Percentiles rank a stretch among this genome's conserved stretches.
Evolutionary conservation across 2,113 vertebrate genomes (phyloP).

Genomic region (Xiphophorus hellerii): DNA sequence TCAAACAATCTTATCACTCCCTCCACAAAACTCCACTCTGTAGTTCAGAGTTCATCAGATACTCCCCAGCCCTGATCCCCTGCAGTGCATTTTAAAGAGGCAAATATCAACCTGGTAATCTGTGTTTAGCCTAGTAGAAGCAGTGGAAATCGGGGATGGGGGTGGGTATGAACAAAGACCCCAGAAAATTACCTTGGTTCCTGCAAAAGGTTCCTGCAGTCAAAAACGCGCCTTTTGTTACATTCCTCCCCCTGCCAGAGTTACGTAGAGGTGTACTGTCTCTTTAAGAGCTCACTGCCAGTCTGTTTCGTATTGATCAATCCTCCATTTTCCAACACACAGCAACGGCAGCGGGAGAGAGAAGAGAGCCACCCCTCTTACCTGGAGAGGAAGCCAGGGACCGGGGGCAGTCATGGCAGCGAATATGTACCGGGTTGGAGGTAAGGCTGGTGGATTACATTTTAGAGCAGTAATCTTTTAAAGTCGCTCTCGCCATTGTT

Average conservation of each 20-base stretch:
- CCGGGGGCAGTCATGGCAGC: conserved; percentile 85
- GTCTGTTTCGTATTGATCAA: conserved; percentile 85
- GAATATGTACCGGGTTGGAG: conserved; percentile 90
- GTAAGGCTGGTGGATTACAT: conserved; percentile 68
- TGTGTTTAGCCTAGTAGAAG: background rate
- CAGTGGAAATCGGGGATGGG: background rate
- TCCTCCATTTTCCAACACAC: conserved; percentile 88
- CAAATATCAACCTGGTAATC: too few relatives aligned
- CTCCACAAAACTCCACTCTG: too few relatives aligned
- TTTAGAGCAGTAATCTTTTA: conserved; percentile 27
- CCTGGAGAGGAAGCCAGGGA: conserved; percentile 83
- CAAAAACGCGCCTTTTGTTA: background rate
- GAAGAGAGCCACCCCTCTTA: conserved; percentile 74
- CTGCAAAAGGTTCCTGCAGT: background rate
- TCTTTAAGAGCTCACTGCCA: conserved; percentile 80
- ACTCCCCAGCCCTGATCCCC: too few relatives aligned
- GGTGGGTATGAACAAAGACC: too few relatives aligned
- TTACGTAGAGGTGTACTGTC: conserved; percentile 69
- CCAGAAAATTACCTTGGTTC: background rate
- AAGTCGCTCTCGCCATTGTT: conserved; percentile 50
- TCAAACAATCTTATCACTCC: too few relatives aligned
- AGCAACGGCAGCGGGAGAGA: conserved; percentile 69
- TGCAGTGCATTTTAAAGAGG: too few relatives aligned
- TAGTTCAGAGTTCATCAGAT: too few relatives aligned
- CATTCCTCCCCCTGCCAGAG: background rate